Conservation (phyloP, 2,888 invertebrate species). For the Noctua comes region DNA sequence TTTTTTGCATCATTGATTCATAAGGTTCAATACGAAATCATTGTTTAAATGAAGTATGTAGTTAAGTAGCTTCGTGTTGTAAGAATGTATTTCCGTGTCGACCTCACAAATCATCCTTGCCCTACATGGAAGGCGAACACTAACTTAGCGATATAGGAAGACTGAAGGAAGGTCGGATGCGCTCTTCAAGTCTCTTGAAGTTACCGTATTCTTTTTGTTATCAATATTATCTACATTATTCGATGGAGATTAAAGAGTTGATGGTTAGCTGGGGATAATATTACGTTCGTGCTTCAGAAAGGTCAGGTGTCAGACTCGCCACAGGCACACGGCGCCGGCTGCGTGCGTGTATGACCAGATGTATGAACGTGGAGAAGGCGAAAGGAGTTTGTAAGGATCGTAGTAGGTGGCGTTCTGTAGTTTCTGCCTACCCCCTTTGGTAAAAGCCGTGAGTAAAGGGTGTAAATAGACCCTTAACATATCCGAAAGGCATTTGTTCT, state of each 20-base stretch:
- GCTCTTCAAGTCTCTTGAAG: slow-evolving; percentile 39
- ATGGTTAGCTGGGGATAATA: neutral
- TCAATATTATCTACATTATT: slow-evolving; percentile 10
- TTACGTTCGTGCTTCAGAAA: neutral
- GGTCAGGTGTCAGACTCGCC: neutral
- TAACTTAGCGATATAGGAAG: slow-evolving; percentile 72
- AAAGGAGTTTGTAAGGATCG: neutral
- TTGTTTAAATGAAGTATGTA: slow-evolving; percentile 40
- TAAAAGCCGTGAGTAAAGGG: neutral
- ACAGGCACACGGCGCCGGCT: neutral
- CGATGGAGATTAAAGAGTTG: slow-evolving; percentile 8
- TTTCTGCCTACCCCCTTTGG: neutral
- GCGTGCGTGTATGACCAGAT: neutral
- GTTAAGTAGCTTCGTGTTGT: slow-evolving; percentile 55
- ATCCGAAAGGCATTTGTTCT: too few species aligned
- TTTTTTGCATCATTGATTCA: neutral
- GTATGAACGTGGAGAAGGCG: neutral
- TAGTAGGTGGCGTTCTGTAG: neutral
- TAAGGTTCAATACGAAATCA: slow-evolving; percentile 10
- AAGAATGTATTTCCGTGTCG: slow-evolving; percentile 66
- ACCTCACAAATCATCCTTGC: slow-evolving; percentile 76
- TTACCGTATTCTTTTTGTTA: slow-evolving; percentile 2
- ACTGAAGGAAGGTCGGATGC: slow-evolving; percentile 59
- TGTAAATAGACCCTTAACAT: too few species aligned
- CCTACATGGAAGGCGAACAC: slow-evolving; percentile 71